phyloP scores from a whole-genome alignment of 2,113 vertebrate species.

The Spilogale gracilis region DNA sequence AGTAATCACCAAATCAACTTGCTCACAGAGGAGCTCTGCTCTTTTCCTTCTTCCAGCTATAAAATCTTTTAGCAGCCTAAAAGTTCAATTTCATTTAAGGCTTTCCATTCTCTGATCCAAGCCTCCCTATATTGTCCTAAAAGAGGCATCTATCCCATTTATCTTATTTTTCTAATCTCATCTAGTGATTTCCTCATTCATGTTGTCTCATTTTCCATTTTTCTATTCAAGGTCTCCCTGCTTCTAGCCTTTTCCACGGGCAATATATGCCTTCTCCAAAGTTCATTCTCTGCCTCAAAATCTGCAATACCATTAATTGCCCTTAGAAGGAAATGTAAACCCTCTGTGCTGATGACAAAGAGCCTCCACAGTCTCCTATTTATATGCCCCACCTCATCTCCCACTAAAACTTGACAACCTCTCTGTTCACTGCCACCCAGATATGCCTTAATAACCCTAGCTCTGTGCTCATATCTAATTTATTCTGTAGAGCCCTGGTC shows the following conservation, averaged over 20 bases:
- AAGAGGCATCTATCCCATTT: background rate
- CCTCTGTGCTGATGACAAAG: background rate
- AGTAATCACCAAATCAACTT: background rate
- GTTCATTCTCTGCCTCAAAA: background rate
- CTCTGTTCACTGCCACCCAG: background rate
- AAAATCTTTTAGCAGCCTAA: background rate
- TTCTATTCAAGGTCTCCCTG: background rate
- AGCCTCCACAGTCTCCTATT: background rate
- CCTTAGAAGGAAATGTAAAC: constrained; percentile 2
- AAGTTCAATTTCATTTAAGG: background rate
- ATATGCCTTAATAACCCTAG: background rate
- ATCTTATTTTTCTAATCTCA: background rate
- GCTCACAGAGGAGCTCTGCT: background rate
- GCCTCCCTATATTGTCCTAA: background rate
- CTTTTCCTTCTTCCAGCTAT: background rate
- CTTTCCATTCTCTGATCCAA: background rate
- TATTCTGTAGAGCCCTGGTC: background rate
- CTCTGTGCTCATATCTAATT: background rate
- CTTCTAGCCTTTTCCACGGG: background rate
- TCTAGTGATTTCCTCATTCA: background rate
- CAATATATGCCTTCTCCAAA: background rate
- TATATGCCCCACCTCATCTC: background rate
- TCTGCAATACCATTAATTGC: background rate
- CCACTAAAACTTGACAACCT: background rate
- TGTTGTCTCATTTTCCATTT: too few species aligned